Evolutionary conservation across 2,113 vertebrate genomes (phyloP).

Genomic region (Cnemophilus loriae): DNA sequence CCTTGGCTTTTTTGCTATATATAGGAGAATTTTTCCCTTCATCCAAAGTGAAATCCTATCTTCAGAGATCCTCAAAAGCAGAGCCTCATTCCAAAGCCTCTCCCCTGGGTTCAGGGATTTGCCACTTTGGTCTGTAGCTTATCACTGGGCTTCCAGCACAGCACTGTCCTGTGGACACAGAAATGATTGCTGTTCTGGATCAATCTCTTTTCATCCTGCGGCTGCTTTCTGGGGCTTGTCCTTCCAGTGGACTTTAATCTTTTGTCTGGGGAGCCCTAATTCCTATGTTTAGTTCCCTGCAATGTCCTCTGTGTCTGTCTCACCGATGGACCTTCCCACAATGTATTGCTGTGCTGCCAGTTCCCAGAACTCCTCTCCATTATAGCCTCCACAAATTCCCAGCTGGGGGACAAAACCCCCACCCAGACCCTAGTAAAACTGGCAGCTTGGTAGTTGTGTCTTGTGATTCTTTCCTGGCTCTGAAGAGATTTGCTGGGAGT

Average conservation of each 20-base stretch:
- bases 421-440: neutral
- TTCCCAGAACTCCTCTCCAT: neutral
- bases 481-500: neutral
- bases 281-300: neutral
- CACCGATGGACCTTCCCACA: neutral
- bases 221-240: neutral
- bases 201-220: neutral
- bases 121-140: neutral
- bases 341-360: neutral
- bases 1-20: conserved; percentile 3
- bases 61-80: neutral
- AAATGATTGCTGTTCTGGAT: neutral
- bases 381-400: neutral
- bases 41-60: neutral
- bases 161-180: neutral
- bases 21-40: neutral
- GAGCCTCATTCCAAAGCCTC: neutral
- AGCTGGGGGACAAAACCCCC: neutral
- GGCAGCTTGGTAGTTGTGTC: neutral
- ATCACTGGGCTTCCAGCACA: neutral
- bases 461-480: neutral
- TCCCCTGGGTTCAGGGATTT: neutral
- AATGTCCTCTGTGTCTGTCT: neutral
- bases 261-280: neutral
- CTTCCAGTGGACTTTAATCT: neutral